phyloP scores from a whole-genome alignment of 92 coral and sea anemone species.

The Phenganax stokvisi region DNA sequence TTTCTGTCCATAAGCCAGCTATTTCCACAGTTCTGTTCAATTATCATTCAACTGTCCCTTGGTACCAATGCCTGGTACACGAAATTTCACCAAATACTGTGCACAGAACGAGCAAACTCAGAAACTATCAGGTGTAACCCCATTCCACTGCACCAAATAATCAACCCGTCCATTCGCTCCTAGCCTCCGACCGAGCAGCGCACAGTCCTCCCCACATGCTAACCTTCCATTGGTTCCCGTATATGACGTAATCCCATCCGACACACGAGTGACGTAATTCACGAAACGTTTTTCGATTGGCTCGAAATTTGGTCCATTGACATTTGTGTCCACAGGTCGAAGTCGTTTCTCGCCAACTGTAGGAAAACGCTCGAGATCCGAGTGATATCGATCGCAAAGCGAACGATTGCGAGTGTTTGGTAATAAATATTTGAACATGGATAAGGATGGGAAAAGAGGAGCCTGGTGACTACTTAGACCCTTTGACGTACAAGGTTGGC shows the following conservation, averaged over 20 bases:
- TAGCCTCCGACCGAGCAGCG: slow-evolving; percentile 18
- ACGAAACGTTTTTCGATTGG: slow-evolving; percentile 28
- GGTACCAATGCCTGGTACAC: no score
- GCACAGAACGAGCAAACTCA: background rate
- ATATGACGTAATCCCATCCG: slow-evolving; percentile 22
- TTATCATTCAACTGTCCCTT: no score
- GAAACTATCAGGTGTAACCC: slow-evolving; percentile 21
- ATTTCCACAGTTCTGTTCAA: no score
- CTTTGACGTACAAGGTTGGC: slow-evolving; percentile 2
- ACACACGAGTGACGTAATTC: slow-evolving; percentile 12
- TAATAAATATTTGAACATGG: slow-evolving; percentile 30
- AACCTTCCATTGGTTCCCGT: slow-evolving; percentile 27
- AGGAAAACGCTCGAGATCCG: slow-evolving; percentile 8
- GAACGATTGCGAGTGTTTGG: slow-evolving; percentile 12
- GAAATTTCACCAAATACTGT: background rate
- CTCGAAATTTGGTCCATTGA: slow-evolving; percentile 6
- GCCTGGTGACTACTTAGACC: background rate
- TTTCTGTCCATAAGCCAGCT: no score
- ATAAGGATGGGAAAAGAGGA: slow-evolving; percentile 25
- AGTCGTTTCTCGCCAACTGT: slow-evolving; percentile 16
- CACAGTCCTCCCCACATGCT: slow-evolving; percentile 32
- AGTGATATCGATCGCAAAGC: background rate
- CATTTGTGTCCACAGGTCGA: background rate
- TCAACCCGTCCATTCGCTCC: slow-evolving; percentile 22
- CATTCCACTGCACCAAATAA: slow-evolving; percentile 29